Base-by-base conservation (phyloP, 2,888 invertebrate species). In the Dendrolimus pini region DNA sequence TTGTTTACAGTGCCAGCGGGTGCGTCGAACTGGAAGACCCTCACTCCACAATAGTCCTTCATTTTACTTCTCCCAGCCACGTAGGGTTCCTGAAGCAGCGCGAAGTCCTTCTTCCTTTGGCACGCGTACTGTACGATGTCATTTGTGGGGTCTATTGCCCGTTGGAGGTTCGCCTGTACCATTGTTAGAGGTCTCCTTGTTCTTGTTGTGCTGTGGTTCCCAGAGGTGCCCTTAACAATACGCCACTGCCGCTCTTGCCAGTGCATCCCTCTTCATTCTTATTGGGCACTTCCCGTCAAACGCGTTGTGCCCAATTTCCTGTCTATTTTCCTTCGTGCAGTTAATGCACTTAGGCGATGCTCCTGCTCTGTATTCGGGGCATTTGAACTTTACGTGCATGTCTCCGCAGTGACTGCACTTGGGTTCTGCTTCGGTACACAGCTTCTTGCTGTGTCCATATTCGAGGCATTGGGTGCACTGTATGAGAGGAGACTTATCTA, bases 401-500 rank as follows among this genome's bases (percentile, higher is more conserved):
- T n/a, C 41, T 7, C 2, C 60, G 30, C 0, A 61, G 53, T 7
- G 59, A 54, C 18, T 59, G 60, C 8, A 41, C 57, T 6, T 1
- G 7, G 55, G n/a, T 54, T 41, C 54, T 54, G 14, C 56, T 58
- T 47, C 55, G 56, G 52, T 60, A 56, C 1, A 54, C 57, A 12
- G 53, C 9, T 9, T 56, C 7, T 47, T n/a, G n/a, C 55, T 54
- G 9, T 67, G 66, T 0, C 66, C 65, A 9, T 59, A 67, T 0
- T 61, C 65, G 14, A 66, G 55, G 56, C 69, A 69, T 6, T 42
- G 41, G 0, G 64, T 58, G 56, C 69, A 69, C 47, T 64, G 65
- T 3, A 66, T 56, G 9, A 65, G 61, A 1, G 63, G 62, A 1
- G 65, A 60, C 41, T 64, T 62, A 55, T 67, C 67, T 1, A 41